Evolutionary conservation across 1,140 invertebrate genomes (phyloP).

Genomic region (Nylanderia fulva): DNA sequence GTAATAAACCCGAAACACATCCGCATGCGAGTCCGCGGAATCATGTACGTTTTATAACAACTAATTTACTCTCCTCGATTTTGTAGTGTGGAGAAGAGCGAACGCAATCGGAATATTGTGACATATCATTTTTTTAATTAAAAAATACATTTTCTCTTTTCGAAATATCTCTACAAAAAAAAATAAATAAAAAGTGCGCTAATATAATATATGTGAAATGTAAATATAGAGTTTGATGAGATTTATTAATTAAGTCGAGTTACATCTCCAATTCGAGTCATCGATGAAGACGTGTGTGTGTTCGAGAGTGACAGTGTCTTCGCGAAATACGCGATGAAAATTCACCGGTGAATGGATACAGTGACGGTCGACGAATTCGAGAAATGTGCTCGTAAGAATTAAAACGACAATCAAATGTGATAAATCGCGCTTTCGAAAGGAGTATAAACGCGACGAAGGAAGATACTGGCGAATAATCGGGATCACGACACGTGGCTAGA

Average conservation of each 20-base stretch:
- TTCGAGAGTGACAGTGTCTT: slow-evolving; percentile 26
- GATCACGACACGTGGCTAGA: slow-evolving; percentile 59
- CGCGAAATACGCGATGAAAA: not conserved
- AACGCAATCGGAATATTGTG: not conserved
- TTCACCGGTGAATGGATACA: slow-evolving; percentile 3
- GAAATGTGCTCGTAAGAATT: not conserved
- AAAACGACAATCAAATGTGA: not conserved
- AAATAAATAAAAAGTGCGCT: not conserved
- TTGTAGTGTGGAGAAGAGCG: not conserved
- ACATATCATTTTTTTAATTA: not conserved
- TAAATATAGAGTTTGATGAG: not conserved
- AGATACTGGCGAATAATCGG: slow-evolving; percentile 27
- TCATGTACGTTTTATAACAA: not conserved
- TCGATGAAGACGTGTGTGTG: not conserved
- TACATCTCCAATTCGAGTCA: not conserved
- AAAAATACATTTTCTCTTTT: too few species aligned
- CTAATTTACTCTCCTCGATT: not conserved
- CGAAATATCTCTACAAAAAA: not conserved
- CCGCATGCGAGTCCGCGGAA: not conserved
- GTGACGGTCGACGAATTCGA: not conserved
- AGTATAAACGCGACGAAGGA: not conserved
- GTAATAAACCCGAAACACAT: not conserved
- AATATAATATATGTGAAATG: not conserved
- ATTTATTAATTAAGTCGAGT: not conserved
- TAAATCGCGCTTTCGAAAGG: not conserved